Evolutionary conservation across 1,140 invertebrate species (phyloP), one percentile per base, ranked within the genome.

Genomic region (Galendromus occidentalis): DNA sequence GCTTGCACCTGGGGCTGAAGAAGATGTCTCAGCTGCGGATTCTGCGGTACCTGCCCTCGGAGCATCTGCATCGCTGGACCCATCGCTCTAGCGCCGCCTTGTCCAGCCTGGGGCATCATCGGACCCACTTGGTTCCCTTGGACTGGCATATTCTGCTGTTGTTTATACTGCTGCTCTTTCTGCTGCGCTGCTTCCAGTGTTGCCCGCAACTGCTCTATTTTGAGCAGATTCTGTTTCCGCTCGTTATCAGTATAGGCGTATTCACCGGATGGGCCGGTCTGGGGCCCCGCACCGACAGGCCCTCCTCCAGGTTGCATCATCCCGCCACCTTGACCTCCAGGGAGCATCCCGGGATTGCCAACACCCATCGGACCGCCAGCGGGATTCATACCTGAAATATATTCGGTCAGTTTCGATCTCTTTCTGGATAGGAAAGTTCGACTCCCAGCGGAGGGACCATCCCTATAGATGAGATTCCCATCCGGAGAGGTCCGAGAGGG

Each of bases 161-260:
- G 28, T 72, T 84, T 84, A 68, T 82, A 86, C 68, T 86, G 84
- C 76, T 82, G 79, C 72, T 87, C 85, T 71, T 86, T 84, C 70
- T 85, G 84, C 70, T 88, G 85, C 0, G 85, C 84, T 18, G 83
- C 81, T 73, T 86, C 85, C 55, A 88, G 75, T 69, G 80, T 83
- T 74, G 84, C 82, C 71, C 85, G 82, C 68, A 85, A 76, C 74
- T 85, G 79, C 67, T 81, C 76, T 63, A 80, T 83, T 69, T 80
- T 80, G 73, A 82, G 66, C 12, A 85, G 71, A 76, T 86, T 86
- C 67, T 84, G 82, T 70, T 84, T 82, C 33, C 84, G 75, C 64
- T 82, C 83, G 9, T 39, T 39, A 1, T 80, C 76, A 72, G 83
- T 65, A 18, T 20, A 69, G 39, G 42, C 67, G 20, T 20, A 66